These are phyloP conservation scores for Hyperoplus lanceolatus DNA, from an alignment of 2,797 vertebrate genomes.

Conservation along the genomic window DNA sequence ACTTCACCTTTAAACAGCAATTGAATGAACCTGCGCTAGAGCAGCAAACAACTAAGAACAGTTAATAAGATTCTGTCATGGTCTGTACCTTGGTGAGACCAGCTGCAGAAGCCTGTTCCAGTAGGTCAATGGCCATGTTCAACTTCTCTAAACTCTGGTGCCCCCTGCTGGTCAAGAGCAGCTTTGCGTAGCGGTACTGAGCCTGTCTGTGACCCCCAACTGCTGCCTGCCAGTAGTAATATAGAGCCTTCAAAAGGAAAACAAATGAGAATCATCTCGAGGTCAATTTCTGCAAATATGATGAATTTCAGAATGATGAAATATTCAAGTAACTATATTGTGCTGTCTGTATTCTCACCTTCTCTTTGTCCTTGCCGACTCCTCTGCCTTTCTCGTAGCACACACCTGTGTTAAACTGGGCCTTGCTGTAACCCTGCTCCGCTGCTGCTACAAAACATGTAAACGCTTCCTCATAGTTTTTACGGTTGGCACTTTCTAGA, in stretches of 20 bases:
- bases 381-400: constrained; percentile 94
- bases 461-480: constrained; percentile 85
- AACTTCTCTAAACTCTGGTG: constrained; percentile 68
- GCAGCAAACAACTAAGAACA: not conserved
- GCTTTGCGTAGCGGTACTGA: constrained; percentile 91
- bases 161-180: constrained; percentile 83
- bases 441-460: constrained; percentile 91
- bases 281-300: not conserved
- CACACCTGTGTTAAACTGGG: constrained; percentile 93
- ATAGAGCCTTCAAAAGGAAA: constrained; percentile 84
- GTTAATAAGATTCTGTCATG: not conserved
- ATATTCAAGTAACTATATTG: not conserved
- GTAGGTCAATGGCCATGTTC: constrained; percentile 80
- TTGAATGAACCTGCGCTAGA: not conserved
- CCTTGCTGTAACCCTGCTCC: constrained; percentile 91
- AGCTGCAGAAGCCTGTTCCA: constrained; percentile 86
- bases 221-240: constrained; percentile 90
- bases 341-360: constrained; percentile 78
- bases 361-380: constrained; percentile 82
- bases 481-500: constrained; percentile 85
- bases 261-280: not conserved
- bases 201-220: constrained; percentile 87
- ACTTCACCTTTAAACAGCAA: too few relatives aligned
- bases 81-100: constrained; percentile 88
- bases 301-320: not conserved